These are phyloP conservation scores for Boleophthalmus pectinirostris DNA, from an alignment of 2,113 vertebrate genomes.

Conservation along the genomic window DNA sequence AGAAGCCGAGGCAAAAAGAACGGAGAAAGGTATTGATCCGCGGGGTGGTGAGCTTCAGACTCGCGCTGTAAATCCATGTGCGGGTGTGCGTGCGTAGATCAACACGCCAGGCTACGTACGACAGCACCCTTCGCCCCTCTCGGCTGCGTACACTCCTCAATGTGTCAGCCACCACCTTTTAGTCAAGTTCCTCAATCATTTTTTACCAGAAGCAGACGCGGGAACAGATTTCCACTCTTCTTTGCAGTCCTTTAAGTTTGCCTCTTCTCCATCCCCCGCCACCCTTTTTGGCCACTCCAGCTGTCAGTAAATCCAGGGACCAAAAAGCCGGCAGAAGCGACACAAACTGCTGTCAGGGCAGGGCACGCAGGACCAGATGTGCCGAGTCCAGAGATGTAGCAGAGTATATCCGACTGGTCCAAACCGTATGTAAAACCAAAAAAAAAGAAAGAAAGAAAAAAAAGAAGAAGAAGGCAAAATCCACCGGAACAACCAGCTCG, in stretches of 20 bases:
- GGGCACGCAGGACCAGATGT: constrained; percentile 31
- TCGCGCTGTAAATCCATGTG: constrained; percentile 69
- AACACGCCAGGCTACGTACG: constrained; percentile 46
- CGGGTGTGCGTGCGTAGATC: constrained; percentile 48
- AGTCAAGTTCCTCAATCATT: constrained; percentile 21
- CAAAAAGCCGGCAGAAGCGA: constrained; percentile 23
- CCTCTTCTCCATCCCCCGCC: constrained; percentile 38
- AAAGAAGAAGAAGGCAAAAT: background rate
- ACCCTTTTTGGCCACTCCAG: constrained; percentile 38
- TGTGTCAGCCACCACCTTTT: constrained; percentile 29
- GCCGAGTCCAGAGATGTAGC: constrained; percentile 27
- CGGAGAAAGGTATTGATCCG: constrained; percentile 62
- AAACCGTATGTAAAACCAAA: constrained; percentile 23
- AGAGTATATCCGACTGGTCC: constrained; percentile 70
- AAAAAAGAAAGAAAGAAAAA: background rate
- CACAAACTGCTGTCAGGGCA: constrained; percentile 41
- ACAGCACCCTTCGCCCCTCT: constrained; percentile 46
- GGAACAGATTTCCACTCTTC: background rate
- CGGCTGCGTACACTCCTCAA: constrained; percentile 38
- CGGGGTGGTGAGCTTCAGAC: constrained; percentile 48
- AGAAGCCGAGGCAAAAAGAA: constrained; percentile 46
- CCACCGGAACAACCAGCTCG: constrained; percentile 43
- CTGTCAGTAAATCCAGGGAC: constrained; percentile 61
- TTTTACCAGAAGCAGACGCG: background rate
- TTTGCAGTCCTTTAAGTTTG: constrained; percentile 54